These are phyloP conservation scores for Lepus timidus DNA, from an alignment of 2,113 vertebrate genomes.

Conservation along the genomic window DNA sequence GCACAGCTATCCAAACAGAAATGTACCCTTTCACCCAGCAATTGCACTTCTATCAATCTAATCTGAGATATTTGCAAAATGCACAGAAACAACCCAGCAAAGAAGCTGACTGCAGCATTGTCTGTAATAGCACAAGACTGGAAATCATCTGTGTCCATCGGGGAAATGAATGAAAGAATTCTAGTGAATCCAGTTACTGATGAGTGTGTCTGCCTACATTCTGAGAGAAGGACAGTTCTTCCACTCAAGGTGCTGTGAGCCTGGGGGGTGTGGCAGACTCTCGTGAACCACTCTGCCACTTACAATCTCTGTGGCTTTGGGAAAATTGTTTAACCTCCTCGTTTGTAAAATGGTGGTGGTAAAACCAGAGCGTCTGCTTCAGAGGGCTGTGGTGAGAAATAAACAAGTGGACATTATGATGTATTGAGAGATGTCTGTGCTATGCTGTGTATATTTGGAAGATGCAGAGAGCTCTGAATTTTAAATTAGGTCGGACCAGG, in stretches of 20 bases:
- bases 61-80: background rate
- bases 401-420: background rate
- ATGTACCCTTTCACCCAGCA: background rate
- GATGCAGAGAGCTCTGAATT: background rate
- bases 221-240: background rate
- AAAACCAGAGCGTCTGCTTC: background rate
- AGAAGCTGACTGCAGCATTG: background rate
- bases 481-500: background rate
- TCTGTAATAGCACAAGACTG: background rate
- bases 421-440: background rate
- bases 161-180: background rate
- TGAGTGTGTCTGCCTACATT: background rate
- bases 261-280: background rate
- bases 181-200: background rate
- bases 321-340: constrained; percentile 5
- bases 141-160: background rate
- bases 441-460: background rate
- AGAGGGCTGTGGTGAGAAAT: constrained; percentile 14
- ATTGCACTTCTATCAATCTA: background rate
- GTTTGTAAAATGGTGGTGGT: background rate
- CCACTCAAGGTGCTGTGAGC: background rate
- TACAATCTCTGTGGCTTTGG: background rate
- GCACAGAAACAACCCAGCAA: background rate
- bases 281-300: background rate
- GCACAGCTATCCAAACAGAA: constrained; percentile 1